Evolutionary conservation across 2,888 invertebrate genomes (phyloP).

Genomic region (Chloroclystis v-ata): DNA sequence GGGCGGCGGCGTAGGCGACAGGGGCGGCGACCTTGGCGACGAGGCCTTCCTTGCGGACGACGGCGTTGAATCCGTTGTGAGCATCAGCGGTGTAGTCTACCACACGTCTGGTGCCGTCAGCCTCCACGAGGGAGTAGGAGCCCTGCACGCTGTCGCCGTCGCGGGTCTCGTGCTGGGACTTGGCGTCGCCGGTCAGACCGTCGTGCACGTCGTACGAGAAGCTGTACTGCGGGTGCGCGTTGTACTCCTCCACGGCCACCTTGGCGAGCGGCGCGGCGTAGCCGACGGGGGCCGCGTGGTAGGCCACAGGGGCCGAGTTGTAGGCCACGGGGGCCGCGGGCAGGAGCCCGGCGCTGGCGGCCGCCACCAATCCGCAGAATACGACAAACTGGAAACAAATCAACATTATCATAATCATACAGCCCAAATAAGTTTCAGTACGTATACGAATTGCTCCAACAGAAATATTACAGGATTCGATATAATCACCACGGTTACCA

Average conservation of each 20-base stretch:
- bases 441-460: too few relatives aligned
- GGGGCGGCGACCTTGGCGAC: slow-evolving; percentile 44
- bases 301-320: slow-evolving; percentile 40
- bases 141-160: slow-evolving; percentile 70
- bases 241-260: slow-evolving; percentile 41
- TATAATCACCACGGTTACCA: too few relatives aligned
- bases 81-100: slow-evolving; percentile 72
- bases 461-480: too few relatives aligned
- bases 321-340: slow-evolving; percentile 34
- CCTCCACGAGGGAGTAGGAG: slow-evolving; percentile 67
- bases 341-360: slow-evolving; percentile 30
- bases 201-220: slow-evolving; percentile 69
- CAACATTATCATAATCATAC: not conserved
- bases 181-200: slow-evolving; percentile 61
- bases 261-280: slow-evolving; percentile 32
- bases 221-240: slow-evolving; percentile 53
- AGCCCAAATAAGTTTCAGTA: too few relatives aligned
- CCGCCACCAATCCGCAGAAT: slow-evolving; percentile 32
- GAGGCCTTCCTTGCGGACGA: slow-evolving; percentile 64
- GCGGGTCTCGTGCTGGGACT: slow-evolving; percentile 67
- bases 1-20: slow-evolving; percentile 61
- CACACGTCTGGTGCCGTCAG: slow-evolving; percentile 69
- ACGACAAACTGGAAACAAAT: slow-evolving; percentile 30
- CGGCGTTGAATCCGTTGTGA: slow-evolving; percentile 71
- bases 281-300: slow-evolving; percentile 37